Evolutionary conservation across 2,113 vertebrate species (phyloP), one percentile per base, ranked within the genome.

Genomic region (Bothrops jararaca): DNA sequence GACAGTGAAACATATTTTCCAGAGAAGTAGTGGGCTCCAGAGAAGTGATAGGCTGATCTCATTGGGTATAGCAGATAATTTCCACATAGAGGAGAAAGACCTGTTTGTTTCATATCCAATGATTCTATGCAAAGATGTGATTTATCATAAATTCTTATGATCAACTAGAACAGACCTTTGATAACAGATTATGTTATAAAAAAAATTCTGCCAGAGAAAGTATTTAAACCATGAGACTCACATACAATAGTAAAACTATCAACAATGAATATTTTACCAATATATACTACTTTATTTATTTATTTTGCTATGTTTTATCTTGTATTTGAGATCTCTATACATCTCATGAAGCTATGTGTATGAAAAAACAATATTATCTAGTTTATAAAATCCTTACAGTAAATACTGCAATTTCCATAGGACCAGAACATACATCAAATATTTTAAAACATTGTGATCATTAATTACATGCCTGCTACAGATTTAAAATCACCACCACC

Each of bases 361-460:
- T 64, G 60, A 29, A 64, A 64, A 64, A 64, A 64, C 29, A 9
- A 60, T 60, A 29, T 60, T 60, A 24, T 64, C 10, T 64, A 29
- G 60, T 29, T 64, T 64, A 64, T 64, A 29, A 29, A 86, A 22
- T 91, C 95, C 95, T 95, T 94, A 96, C 92, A 60, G 24, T 60
- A 29, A 29, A 95, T 93, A 7, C 88, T 90, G 29, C n/a, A n/a
- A 94, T 94, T 96, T 88, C 93, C 57, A 93, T 94, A 95, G 34
- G 91, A 94, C 95, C 69, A 34, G 69, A 74, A 74, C 15, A 18
- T 74, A n/a, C 13, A 74, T 34, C 69, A 74, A 74, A 74, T 74
- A 74, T 74, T 74, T 34, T 7, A 34, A 34, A 74, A 34, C 69
- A 18, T 13, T 39, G 5, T 74, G n/a, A 34, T 13, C 29, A 74